Percentiles rank a stretch among this genome's conserved stretches.
Conservation (phyloP, 1,140 invertebrate species). For the Arion vulgaris region DNA sequence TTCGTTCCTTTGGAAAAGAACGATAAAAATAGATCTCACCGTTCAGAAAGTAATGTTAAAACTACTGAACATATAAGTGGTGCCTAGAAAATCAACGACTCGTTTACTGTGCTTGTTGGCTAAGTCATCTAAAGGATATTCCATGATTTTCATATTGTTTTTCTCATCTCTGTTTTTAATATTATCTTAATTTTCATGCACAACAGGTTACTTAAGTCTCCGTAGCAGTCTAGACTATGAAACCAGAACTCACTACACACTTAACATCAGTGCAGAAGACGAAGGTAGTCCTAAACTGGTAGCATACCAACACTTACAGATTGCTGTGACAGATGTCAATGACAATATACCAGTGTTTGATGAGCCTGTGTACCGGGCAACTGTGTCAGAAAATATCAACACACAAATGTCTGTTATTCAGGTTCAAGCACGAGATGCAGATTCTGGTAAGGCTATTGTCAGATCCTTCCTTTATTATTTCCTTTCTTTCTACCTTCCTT, state of each 20-base stretch:
- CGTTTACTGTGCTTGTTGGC: too few species aligned
- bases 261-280: constrained; percentile 91
- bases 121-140: too few species aligned
- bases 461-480: too few species aligned
- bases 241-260: constrained; percentile 83
- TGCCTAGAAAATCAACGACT: too few species aligned
- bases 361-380: constrained; percentile 79
- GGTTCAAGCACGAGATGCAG: constrained; percentile 82
- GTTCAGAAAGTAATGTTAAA: too few species aligned
- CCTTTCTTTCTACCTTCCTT: too few species aligned
- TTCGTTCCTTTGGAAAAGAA: too few species aligned
- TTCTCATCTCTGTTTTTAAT: too few species aligned
- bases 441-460: constrained; percentile 73
- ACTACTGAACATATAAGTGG: too few species aligned
- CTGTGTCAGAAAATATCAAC: constrained; percentile 53
- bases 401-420: constrained; percentile 78
- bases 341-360: constrained; percentile 92
- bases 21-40: too few species aligned
- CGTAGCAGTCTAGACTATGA: constrained; percentile 89
- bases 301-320: constrained; percentile 88
- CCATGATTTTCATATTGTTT: too few species aligned
- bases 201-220: constrained; percentile 62
- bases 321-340: constrained; percentile 93
- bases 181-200: too few species aligned
- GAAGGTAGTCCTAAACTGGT: constrained; percentile 82